Percentiles rank a stretch among this genome's conserved stretches.
phyloP scores from a whole-genome alignment of 2,888 invertebrate genomes.

The Lathronympha strigana region DNA sequence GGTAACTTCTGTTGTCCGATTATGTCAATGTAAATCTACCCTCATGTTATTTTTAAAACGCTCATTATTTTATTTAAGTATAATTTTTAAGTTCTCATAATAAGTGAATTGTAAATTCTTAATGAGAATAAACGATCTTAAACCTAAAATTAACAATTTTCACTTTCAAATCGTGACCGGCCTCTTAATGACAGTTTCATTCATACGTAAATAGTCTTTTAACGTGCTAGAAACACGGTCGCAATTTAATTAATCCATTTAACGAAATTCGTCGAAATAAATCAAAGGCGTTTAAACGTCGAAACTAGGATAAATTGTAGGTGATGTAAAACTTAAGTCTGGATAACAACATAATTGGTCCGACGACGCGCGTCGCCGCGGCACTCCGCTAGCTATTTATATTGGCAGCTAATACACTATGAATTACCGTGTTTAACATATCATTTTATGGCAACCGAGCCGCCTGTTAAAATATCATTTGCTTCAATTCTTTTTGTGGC shows the following conservation, averaged over 20 bases:
- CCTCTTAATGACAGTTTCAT: no score
- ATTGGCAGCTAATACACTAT: conserved; percentile 50
- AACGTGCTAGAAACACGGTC: conserved; percentile 17
- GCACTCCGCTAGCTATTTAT: conserved; percentile 45
- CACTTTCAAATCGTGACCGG: no score
- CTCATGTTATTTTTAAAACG: no score
- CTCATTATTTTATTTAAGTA: no score
- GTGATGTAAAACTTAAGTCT: conserved; percentile 46
- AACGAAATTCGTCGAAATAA: conserved; percentile 35
- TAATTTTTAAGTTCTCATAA: no score
- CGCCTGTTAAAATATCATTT: conserved; percentile 60
- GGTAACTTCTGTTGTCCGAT: no score
- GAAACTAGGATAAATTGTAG: conserved; percentile 40
- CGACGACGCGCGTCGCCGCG: conserved; percentile 42
- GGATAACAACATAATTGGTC: conserved; percentile 49
- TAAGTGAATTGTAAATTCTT: no score
- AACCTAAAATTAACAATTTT: no score
- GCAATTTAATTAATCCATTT: conserved; percentile 34
- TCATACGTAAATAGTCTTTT: conserved; percentile 19
- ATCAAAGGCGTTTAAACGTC: conserved; percentile 38
- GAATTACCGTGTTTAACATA: conserved; percentile 56
- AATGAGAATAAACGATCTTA: no score
- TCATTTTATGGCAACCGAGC: conserved; percentile 56
- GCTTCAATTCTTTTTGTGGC: conserved; percentile 55
- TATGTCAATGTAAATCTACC: no score